Evolutionary conservation across 2,888 invertebrate species (phyloP).

Genomic region (Rhimphoctona megacephalus): DNA sequence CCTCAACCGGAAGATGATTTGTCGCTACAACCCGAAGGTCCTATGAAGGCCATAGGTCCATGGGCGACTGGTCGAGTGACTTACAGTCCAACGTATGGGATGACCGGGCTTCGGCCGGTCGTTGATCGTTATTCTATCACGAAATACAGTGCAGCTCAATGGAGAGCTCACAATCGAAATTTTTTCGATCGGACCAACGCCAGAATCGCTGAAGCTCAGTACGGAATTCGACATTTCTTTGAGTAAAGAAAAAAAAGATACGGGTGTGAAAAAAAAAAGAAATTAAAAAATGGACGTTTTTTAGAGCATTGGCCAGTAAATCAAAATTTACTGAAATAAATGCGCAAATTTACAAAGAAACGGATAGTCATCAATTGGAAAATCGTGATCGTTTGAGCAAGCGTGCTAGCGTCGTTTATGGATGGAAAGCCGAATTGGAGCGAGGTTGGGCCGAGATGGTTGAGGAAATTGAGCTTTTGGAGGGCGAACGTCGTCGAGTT

Average conservation of each 20-base stretch:
- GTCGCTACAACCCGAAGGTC: slow-evolving; percentile 79
- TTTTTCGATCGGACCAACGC: slow-evolving; percentile 86
- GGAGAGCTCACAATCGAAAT: slow-evolving; percentile 86
- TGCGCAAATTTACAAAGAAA: slow-evolving; percentile 88
- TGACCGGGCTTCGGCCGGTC: slow-evolving; percentile 91
- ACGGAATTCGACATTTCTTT: slow-evolving; percentile 17
- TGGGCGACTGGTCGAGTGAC: slow-evolving; percentile 91
- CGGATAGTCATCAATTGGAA: slow-evolving; percentile 89
- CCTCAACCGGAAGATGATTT: slow-evolving; percentile 86
- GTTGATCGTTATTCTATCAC: slow-evolving; percentile 92
- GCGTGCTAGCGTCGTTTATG: slow-evolving; percentile 89
- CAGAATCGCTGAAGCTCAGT: slow-evolving; percentile 84
- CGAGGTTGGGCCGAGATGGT: slow-evolving; percentile 89
- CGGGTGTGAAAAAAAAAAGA: background rate
- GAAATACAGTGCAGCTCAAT: slow-evolving; percentile 90
- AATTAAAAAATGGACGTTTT: background rate
- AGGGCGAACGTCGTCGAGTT: slow-evolving; percentile 89
- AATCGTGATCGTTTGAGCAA: slow-evolving; percentile 89
- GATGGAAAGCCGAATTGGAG: slow-evolving; percentile 92
- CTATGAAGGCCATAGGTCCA: slow-evolving; percentile 87
- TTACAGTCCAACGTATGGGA: slow-evolving; percentile 89
- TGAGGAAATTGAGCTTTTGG: slow-evolving; percentile 89
- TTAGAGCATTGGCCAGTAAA: slow-evolving; percentile 84
- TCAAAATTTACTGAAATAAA: slow-evolving; percentile 87
- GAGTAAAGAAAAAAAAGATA: background rate